Conservation (phyloP, 2,797 vertebrate species). For the Crypturellus tataupa region DNA sequence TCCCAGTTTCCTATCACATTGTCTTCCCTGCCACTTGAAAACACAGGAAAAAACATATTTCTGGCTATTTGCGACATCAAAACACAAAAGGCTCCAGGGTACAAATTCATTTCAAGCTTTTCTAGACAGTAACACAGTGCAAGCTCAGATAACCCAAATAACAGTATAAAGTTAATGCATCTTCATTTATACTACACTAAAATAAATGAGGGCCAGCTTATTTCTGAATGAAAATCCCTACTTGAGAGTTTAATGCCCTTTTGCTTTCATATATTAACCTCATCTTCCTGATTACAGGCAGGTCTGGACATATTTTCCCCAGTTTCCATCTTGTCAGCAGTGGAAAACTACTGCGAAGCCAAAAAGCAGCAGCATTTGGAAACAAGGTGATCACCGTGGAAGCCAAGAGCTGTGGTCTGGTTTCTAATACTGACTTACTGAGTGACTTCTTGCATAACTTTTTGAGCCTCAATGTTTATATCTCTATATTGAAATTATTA, state of each 20-base stretch:
- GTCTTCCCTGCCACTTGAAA: slow-evolving; percentile 13
- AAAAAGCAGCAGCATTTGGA: neutral
- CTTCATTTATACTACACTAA: neutral
- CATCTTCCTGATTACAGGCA: neutral
- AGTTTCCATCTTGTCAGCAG: neutral
- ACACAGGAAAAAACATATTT: slow-evolving; percentile 17
- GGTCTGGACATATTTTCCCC: neutral
- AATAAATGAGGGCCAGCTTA: neutral
- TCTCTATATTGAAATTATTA: neutral
- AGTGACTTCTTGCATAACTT: neutral
- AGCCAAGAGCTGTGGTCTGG: neutral
- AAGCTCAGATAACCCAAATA: slow-evolving; percentile 17
- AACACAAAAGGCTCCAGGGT: neutral
- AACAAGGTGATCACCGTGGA: neutral
- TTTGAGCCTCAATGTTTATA: neutral
- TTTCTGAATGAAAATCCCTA: neutral
- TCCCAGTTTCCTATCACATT: slow-evolving; percentile 47
- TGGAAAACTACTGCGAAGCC: neutral
- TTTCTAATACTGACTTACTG: neutral
- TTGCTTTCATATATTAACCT: fast-evolving
- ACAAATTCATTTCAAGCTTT: slow-evolving; percentile 1
- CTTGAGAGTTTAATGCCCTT: neutral
- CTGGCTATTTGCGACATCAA: neutral
- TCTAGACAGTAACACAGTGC: fast-evolving
- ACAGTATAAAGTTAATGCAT: neutral